Conservation (phyloP, 2,113 vertebrate species). For the Sorex araneus region DNA sequence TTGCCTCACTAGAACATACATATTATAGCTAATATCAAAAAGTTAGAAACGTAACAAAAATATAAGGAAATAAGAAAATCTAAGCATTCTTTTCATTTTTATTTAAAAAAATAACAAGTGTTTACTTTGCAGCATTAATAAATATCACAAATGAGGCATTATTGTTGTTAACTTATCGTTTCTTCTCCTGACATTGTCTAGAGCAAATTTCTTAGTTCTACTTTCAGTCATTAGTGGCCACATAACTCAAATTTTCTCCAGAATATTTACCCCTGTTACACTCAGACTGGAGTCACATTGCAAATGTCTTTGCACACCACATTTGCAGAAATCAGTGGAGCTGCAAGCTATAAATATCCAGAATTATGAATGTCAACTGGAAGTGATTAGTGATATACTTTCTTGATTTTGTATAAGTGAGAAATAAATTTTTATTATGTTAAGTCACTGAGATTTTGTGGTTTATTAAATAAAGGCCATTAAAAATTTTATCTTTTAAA, state of each 20-base stretch:
- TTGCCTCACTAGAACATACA: not conserved
- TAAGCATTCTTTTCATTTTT: not conserved
- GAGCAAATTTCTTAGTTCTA: not conserved
- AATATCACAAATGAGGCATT: not conserved
- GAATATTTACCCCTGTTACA: not conserved
- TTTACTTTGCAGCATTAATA: not conserved
- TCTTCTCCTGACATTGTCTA: not conserved
- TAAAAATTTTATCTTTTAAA: not conserved
- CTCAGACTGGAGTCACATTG: not conserved
- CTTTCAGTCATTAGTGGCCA: not conserved
- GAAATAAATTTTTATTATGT: not conserved
- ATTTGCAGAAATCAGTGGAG: not conserved
- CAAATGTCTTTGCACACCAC: not conserved
- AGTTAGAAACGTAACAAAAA: not conserved
- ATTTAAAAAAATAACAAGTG: not conserved
- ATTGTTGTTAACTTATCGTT: not conserved
- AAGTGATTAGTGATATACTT: not conserved
- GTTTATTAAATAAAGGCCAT: not conserved
- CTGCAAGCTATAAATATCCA: not conserved
- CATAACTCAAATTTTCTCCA: not conserved
- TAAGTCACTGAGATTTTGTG: not conserved
- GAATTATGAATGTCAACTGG: not conserved
- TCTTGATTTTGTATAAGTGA: not conserved
- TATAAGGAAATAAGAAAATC: not conserved
- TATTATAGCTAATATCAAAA: not conserved